Conservation (phyloP, 2,888 invertebrate species). For the Autographa gamma region DNA sequence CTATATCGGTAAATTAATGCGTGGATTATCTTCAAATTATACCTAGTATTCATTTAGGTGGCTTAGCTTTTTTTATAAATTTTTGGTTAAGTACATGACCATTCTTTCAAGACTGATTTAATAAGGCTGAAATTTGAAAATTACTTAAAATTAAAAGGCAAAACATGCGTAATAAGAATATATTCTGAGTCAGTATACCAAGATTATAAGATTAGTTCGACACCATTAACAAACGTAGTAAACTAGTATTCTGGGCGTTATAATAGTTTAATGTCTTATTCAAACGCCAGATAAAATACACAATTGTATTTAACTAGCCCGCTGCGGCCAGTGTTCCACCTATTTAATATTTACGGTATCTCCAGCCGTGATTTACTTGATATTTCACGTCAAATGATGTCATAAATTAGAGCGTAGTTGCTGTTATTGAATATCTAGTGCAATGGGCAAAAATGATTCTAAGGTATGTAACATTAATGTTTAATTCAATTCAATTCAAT, state of each 20-base stretch:
- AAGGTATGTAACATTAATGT: too few species aligned
- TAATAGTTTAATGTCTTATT: slow-evolving; percentile 38
- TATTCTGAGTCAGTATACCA: neutral
- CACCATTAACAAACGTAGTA: neutral
- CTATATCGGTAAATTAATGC: too few species aligned
- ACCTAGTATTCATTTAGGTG: too few species aligned
- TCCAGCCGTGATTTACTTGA: slow-evolving; percentile 23
- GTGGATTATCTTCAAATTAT: too few species aligned
- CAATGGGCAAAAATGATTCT: neutral
- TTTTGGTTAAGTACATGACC: too few species aligned
- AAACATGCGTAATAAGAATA: too few species aligned
- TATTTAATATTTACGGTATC: slow-evolving; percentile 27
- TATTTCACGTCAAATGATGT: slow-evolving; percentile 6
- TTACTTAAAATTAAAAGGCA: too few species aligned
- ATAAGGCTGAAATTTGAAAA: too few species aligned
- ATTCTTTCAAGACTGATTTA: too few species aligned
- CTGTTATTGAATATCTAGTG: neutral
- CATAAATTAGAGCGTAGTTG: neutral
- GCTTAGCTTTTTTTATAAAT: too few species aligned
- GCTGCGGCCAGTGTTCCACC: slow-evolving; percentile 12
- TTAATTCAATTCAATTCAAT: too few species aligned
- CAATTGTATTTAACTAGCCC: slow-evolving; percentile 9
- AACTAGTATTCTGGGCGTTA: slow-evolving; percentile 15
- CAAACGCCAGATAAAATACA: slow-evolving; percentile 23
- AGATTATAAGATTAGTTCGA: neutral